phyloP scores from a whole-genome alignment of 2,888 invertebrate genomes.

The Chorisops tibialis region DNA sequence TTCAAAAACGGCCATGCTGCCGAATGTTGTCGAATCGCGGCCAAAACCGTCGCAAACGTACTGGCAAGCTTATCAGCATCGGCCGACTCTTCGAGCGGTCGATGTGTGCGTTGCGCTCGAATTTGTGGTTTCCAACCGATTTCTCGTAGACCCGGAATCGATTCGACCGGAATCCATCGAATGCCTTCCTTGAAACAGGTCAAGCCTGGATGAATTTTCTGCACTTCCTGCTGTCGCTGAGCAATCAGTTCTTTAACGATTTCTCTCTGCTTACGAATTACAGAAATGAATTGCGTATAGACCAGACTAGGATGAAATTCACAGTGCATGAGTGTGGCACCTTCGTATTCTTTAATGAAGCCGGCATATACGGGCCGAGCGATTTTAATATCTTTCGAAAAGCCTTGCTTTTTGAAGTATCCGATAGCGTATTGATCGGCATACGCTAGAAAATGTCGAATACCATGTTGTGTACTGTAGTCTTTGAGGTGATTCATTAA shows the following conservation, averaged over 20 bases:
- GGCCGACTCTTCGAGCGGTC: constrained; percentile 65
- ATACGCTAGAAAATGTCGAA: constrained; percentile 91
- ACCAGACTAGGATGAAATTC: constrained; percentile 89
- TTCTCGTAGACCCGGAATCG: constrained; percentile 81
- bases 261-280: constrained; percentile 88
- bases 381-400: constrained; percentile 91
- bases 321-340: constrained; percentile 97
- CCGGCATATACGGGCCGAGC: constrained; percentile 78
- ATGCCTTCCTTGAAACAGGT: constrained; percentile 88
- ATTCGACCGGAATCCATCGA: constrained; percentile 81
- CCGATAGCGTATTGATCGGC: constrained; percentile 97
- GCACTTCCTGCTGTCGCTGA: constrained; percentile 80
- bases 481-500: constrained; percentile 99
- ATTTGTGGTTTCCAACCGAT: constrained; percentile 76
- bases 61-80: constrained; percentile 68
- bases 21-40: constrained; percentile 70
- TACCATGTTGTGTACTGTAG: constrained; percentile 86
- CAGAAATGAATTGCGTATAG: constrained; percentile 89
- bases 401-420: constrained; percentile 93
- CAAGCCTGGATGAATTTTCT: constrained; percentile 78
- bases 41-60: constrained; percentile 63
- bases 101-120: constrained; percentile 54
- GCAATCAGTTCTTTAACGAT: constrained; percentile 72
- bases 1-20: constrained; percentile 94
- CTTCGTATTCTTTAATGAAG: constrained; percentile 97